These are phyloP conservation scores for Wiebesia pumilae DNA, from an alignment of 1,140 invertebrate species.

Conservation along the genomic window DNA sequence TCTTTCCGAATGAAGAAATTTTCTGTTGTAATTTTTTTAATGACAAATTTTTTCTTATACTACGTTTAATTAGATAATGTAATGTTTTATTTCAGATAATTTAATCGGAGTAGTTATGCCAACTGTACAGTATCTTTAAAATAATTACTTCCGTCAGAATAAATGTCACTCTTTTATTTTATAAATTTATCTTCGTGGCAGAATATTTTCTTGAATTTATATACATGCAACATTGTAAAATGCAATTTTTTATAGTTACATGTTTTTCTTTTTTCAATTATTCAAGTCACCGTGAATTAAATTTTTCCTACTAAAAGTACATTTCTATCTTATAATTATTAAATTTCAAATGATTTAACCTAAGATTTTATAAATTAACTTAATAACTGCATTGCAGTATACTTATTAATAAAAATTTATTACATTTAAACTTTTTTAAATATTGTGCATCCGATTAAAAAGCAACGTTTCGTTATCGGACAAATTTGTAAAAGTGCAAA, in stretches of 20 bases:
- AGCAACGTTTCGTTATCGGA: too few species aligned
- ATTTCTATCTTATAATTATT: too few species aligned
- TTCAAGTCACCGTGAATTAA: not conserved
- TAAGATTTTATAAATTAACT: too few species aligned
- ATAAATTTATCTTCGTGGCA: not conserved
- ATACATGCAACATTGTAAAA: not conserved
- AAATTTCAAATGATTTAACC: too few species aligned
- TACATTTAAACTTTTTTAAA: too few species aligned
- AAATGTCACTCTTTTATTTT: slow-evolving; percentile 16
- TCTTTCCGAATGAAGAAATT: not conserved
- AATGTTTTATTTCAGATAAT: not conserved
- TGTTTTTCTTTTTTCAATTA: not conserved
- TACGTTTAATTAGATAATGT: not conserved
- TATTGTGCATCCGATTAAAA: too few species aligned
- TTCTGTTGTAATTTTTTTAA: not conserved
- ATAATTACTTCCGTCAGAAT: not conserved
- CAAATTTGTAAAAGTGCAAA: too few species aligned
- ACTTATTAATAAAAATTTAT: too few species aligned
- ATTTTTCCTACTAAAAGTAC: not conserved
- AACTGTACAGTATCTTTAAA: not conserved
- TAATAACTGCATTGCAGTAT: too few species aligned
- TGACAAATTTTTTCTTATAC: not conserved
- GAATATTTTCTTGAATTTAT: not conserved
- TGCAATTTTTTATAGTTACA: not conserved
- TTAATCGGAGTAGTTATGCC: not conserved